Evolutionary conservation across 2,113 vertebrate genomes (phyloP), one percentile per base, ranked within the genome.

Genomic region (Sinosuthora webbiana): DNA sequence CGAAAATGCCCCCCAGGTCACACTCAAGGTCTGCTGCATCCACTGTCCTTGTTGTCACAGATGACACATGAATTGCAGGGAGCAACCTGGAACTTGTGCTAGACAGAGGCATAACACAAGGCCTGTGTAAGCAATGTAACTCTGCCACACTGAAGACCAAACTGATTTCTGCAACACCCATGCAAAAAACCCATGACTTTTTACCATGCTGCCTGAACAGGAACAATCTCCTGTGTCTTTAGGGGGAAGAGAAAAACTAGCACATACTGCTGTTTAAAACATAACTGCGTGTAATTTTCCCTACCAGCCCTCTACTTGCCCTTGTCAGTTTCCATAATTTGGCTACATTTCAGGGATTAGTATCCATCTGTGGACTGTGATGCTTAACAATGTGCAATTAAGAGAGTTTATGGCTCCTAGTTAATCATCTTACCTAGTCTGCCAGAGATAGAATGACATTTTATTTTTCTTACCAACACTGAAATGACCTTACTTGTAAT

Each of bases 11-110:
- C 47, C 44, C 0, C 1, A 5, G 12, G 49, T 44, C 31, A 57
- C 73, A 70, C 10, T 7, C 30, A 42, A 83, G 18, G 15, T 37
- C 35, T 75, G 28, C 57, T 6, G 4, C 35, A 68, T 13, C 20
- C 41, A 23, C 33, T 7, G 24, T 17, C 11, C 35, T 75, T 3
- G 1, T 20, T 39, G 62, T 57, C 47, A 75, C 28, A 83, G 10
- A 15, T 53, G 28, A 44, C 0, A 1, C 1, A 24, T 6, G 25
- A 59, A 25, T 12, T 33, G 10, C 13, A 63, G 28, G 41, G 24
- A 83, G 49, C 28, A 79, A 21, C 9, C 39, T 14, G 45, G 23
- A 90, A 39, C 33, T 30, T 18, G 9, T 21, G 18, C 57, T 25
- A 31, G 52, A 24, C 22, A 15, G 7, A 57, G 47, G 35, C 15